A percentile compares a stretch with the other conserved stretches of the same genome.
Conservation (phyloP, 2,113 vertebrate genomes). For the Rhinoptilus africanus region DNA sequence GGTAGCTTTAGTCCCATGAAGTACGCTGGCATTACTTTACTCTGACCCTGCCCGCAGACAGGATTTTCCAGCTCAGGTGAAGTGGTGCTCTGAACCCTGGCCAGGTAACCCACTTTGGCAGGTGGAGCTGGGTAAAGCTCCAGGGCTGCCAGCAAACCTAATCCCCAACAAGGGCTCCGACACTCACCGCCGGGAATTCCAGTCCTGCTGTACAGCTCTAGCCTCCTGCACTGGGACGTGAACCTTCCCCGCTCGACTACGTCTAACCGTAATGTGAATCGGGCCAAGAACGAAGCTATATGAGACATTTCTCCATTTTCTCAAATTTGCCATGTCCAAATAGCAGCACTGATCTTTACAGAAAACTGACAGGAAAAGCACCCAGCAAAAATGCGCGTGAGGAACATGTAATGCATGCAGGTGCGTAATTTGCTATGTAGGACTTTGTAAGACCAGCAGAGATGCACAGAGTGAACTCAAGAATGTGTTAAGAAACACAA, state of each 20-base stretch:
- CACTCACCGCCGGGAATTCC: too few species aligned
- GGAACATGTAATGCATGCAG: background rate
- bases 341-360: background rate
- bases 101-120: background rate
- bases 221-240: background rate
- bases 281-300: background rate
- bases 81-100: background rate
- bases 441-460: background rate
- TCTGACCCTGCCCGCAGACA: background rate
- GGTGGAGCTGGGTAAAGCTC: background rate
- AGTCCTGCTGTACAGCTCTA: background rate
- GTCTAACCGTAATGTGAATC: fast-evolving
- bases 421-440: background rate
- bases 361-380: background rate
- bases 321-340: background rate
- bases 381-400: background rate
- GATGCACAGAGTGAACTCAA: background rate
- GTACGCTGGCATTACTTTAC: background rate
- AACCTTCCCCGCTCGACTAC: background rate
- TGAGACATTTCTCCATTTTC: background rate
- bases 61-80: background rate
- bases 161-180: background rate
- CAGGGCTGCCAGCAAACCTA: background rate
- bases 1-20: background rate
- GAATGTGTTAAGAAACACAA: background rate